Conservation (phyloP, 2,888 invertebrate genomes). For the Ernsta delagoae region DNA sequence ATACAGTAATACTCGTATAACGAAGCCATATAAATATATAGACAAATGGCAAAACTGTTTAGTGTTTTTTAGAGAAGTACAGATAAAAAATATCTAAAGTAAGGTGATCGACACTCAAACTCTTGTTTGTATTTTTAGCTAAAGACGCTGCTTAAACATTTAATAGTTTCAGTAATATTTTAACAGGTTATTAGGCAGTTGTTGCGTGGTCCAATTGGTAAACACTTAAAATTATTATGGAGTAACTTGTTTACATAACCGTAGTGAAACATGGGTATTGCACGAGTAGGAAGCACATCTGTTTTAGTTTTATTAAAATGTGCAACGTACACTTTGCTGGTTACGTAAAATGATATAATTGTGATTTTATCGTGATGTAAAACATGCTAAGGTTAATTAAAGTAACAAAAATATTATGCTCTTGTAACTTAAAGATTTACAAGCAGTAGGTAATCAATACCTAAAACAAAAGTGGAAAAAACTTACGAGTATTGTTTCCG, state of each 20-base stretch:
- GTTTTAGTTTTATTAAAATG: conserved; percentile 21
- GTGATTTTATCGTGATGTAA: not conserved
- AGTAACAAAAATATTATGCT: too few relatives aligned
- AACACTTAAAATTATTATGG: not conserved
- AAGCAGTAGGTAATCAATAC: too few relatives aligned
- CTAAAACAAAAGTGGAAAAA: too few relatives aligned
- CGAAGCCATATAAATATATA: too few relatives aligned
- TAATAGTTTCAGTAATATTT: not conserved
- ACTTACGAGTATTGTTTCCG: too few relatives aligned
- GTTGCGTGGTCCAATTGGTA: not conserved
- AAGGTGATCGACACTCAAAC: not conserved
- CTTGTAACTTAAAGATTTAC: too few relatives aligned
- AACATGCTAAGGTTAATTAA: too few relatives aligned
- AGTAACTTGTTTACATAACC: conserved; percentile 23
- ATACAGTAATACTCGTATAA: too few relatives aligned
- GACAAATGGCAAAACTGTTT: too few relatives aligned
- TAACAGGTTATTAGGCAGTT: too few relatives aligned
- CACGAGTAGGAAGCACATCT: conserved; percentile 24
- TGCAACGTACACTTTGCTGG: conserved; percentile 10
- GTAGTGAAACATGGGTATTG: conserved; percentile 19
- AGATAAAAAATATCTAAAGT: too few relatives aligned
- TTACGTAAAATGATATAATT: conserved; percentile 30
- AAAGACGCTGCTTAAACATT: not conserved
- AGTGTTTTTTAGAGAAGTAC: too few relatives aligned
- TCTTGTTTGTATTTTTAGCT: not conserved